Evolutionary conservation across 2,797 vertebrate species (phyloP).

Genomic region (Helicolenus hilgendorfi): DNA sequence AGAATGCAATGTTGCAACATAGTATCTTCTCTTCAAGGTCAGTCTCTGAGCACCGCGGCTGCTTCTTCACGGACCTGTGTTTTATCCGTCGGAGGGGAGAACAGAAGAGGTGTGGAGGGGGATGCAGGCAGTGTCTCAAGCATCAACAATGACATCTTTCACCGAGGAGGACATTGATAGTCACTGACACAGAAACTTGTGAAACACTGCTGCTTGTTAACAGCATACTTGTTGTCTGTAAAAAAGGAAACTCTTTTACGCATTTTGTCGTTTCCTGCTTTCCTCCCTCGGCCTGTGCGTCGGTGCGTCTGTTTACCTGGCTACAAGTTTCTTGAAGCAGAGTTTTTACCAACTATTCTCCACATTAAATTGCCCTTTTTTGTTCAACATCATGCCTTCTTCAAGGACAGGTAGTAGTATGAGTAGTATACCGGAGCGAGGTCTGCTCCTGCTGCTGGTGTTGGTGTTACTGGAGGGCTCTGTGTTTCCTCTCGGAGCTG

Average conservation of each 20-base stretch:
- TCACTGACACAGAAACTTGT: slow-evolving; percentile 37
- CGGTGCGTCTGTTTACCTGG: slow-evolving; percentile 55
- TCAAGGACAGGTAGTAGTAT: slow-evolving; percentile 6
- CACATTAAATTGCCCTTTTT: background rate
- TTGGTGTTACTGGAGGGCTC: slow-evolving; percentile 70
- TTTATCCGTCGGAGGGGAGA: slow-evolving; percentile 32
- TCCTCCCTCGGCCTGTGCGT: slow-evolving; percentile 26
- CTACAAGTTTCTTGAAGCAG: background rate
- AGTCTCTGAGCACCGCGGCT: slow-evolving; percentile 54
- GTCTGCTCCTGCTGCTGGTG: slow-evolving; percentile 67
- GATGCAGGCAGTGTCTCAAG: slow-evolving; percentile 68
- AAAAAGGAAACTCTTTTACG: background rate
- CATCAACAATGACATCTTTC: slow-evolving; percentile 67
- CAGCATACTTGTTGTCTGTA: background rate
- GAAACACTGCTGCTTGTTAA: background rate
- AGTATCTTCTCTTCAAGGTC: slow-evolving; percentile 78
- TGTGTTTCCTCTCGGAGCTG: slow-evolving; percentile 64
- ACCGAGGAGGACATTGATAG: slow-evolving; percentile 26
- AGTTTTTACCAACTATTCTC: too few relatives aligned
- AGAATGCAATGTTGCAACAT: slow-evolving; percentile 62
- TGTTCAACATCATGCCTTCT: slow-evolving; percentile 54
- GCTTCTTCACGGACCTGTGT: slow-evolving; percentile 35
- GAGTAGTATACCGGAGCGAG: slow-evolving; percentile 24
- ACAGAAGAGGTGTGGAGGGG: slow-evolving; percentile 34
- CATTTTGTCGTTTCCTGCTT: slow-evolving; percentile 69